Base-by-base conservation (phyloP, 1,140 invertebrate species). In the Procambarus clarkii region DNA sequence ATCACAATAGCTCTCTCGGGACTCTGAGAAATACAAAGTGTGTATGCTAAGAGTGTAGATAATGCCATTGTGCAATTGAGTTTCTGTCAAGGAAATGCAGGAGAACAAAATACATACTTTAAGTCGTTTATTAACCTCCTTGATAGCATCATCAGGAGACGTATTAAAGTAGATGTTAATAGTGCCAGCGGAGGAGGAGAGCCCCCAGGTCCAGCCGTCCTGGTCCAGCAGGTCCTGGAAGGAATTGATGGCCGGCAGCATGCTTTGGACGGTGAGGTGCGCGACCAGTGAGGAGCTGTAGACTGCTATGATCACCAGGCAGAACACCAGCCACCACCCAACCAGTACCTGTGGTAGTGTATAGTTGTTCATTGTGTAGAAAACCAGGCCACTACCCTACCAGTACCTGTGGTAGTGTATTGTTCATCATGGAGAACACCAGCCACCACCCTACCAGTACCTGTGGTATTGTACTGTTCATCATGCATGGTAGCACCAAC, bases 241-340 rank as follows among this genome's bases (percentile, higher is more conserved):
- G 50, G 81, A 34, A 54, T 83, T 15, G 50, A 83, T 83, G 21
- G 21, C n/a, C 5, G 50, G 60, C 8, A 9, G 9, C 34, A 34
- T 60, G n/a, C n/a, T 21, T n/a, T 34, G 34, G 3, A 83, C 81
- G n/a, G 54, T 64, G n/a, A 83, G 58, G 58, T 83, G 81, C 7
- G 81, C 81, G 24, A 83, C 81, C 11, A 83, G 81, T 8, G 81
- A 83, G n/a, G 81, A 83, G 34, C 58, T 21, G 34, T 60, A 83
- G 34, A 13, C 50, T 7, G 81, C 21, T 1, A 54, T 5, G 15
- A 83, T 60, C 3, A 83, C n/a, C 15, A 69, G 5, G 34, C 50
- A 58, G 44, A 45, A 24, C 24, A 83, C n/a, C 54, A 83, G 54
- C 81, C 81, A 83, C 81, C 50, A 64, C 34, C 81, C 81, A 7